Conservation (phyloP, 2,888 invertebrate genomes). For the Eupithecia subfuscata region DNA sequence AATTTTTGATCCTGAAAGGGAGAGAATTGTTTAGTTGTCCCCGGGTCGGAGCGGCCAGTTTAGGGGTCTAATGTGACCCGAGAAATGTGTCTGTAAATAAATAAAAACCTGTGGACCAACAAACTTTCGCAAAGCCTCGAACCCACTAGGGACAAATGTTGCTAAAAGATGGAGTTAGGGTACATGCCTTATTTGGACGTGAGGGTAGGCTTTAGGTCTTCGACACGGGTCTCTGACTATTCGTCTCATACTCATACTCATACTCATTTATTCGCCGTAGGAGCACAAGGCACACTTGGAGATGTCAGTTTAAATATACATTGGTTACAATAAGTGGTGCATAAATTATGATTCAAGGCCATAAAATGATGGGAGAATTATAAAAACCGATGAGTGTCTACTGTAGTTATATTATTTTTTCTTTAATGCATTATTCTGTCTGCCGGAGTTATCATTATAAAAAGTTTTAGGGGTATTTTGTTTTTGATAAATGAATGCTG, state of each 20-base stretch:
- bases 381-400: not conserved
- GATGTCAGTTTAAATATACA: no score
- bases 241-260: no score
- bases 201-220: conserved; percentile 4
- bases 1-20: conserved; percentile 34
- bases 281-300: no score
- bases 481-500: no score
- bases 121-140: conserved; percentile 31
- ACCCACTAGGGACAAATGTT: conserved; percentile 24
- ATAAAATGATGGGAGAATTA: not conserved
- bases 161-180: conserved; percentile 12
- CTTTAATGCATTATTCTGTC: no score
- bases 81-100: conserved; percentile 45
- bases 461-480: no score
- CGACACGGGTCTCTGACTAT: not conserved
- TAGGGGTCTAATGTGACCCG: conserved; percentile 46
- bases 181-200: conserved; percentile 5
- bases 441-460: no score
- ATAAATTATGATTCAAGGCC: no score
- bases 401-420: no score
- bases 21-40: conserved; percentile 44
- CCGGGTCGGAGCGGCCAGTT: conserved; percentile 41
- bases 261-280: no score
- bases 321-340: no score
- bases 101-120: conserved; percentile 44